Base-by-base conservation (phyloP, 2,888 invertebrate genomes). In the Pristionchus exspectatus region DNA sequence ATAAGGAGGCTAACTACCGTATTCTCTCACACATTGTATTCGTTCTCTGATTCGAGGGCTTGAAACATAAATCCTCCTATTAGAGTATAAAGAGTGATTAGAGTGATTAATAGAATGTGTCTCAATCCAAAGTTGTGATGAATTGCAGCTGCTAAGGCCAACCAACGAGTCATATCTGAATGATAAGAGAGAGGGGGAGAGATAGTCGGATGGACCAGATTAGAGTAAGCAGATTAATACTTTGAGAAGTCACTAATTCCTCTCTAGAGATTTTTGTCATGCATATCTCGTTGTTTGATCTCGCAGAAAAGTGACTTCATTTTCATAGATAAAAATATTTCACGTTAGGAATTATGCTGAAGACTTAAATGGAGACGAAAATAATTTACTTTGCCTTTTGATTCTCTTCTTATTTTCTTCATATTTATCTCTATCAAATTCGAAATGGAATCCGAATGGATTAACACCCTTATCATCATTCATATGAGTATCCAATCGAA, bases 51-150 rank as follows among this genome's bases (percentile, higher is more conserved):
- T 89, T 93, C 93, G 59, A 93, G 87, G 56, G 88, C 90, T 33
- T 92, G 89, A 86, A 93, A 93, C 21, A 93, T 91, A 4, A 91
- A 85, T 16, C 93, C 93, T n/a, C 93, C 93, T 1, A 92, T 59
- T 88, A 92, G 91, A 1, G 92, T 92, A 90, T 92, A 93, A 30
- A 88, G 90, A 38, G 92, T 89, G 21, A 93, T 90, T 27, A 92
- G 63, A 21, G 90, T 81, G 14, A 93, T 90, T 4, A 93, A 87
- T 0, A 92, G 86, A 10, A 93, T 89, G 84, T 93, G 93, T 18
- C 93, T 91, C n/a, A 93, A 91, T 56, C 93, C 93, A 72, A 92
- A 93, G 74, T 92, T 92, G 89, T 93, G 93, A 90, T 93, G 93
- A 87, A 93, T 92, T 50, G 92, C 91, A 16, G 93, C 93, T 66